phyloP scores from a whole-genome alignment of 2,888 invertebrate genomes.

The Drosophila hawaiiensis region DNA sequence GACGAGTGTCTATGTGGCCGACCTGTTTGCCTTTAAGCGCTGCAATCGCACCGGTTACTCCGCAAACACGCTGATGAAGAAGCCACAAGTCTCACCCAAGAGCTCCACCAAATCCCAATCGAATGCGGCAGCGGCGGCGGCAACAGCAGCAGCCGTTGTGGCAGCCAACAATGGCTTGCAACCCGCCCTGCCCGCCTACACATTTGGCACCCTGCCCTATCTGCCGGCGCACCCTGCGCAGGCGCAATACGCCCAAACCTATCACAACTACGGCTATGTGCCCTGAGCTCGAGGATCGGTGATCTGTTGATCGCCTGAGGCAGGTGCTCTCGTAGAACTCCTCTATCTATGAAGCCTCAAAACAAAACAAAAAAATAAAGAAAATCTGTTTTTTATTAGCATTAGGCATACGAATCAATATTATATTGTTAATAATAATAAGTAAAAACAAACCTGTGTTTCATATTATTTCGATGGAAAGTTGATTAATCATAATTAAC shows the following conservation, averaged over 20 bases:
- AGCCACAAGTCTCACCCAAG: constrained; percentile 66
- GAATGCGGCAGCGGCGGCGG: constrained; percentile 22
- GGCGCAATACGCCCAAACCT: constrained; percentile 79
- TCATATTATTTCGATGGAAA: constrained; percentile 27
- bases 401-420: not conserved
- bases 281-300: constrained; percentile 54
- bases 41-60: constrained; percentile 57
- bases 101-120: constrained; percentile 62
- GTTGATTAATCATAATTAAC: constrained; percentile 22
- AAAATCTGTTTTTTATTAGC: constrained; percentile 36
- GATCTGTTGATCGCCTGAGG: not conserved
- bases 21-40: constrained; percentile 71
- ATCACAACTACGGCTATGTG: constrained; percentile 83
- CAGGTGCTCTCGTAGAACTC: constrained; percentile 11
- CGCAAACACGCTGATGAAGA: constrained; percentile 57
- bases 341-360: constrained; percentile 3
- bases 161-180: constrained; percentile 46
- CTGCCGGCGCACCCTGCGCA: constrained; percentile 64
- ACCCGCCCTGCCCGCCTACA: constrained; percentile 79
- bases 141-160: constrained; percentile 1
- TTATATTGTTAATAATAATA: not conserved
- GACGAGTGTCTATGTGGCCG: constrained; percentile 70
- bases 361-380: not conserved
- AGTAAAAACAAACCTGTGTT: not conserved
- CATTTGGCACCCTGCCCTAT: constrained; percentile 81